Percentiles rank a stretch among this genome's conserved stretches.
These are phyloP conservation scores for Chaetura pelagica DNA, from an alignment of 2,113 vertebrate species.

Conservation along the genomic window DNA sequence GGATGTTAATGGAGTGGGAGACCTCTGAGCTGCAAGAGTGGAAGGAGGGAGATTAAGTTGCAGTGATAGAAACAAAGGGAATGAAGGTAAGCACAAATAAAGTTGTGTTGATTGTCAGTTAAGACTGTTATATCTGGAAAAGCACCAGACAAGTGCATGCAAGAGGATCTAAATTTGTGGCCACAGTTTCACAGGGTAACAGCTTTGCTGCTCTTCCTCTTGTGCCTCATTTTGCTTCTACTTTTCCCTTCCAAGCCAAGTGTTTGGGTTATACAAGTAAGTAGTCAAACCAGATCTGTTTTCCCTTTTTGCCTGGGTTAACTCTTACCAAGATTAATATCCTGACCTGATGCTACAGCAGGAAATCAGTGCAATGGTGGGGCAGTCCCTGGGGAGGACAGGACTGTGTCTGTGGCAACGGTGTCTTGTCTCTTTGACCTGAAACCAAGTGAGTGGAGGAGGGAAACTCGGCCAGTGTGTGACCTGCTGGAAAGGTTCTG, in stretches of 20 bases:
- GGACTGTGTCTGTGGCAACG: neutral
- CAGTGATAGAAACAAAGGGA: neutral
- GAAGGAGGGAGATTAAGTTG: neutral
- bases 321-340: neutral
- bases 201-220: neutral
- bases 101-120: neutral
- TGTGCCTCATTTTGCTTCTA: neutral
- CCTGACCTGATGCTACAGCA: neutral
- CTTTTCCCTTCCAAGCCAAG: neutral
- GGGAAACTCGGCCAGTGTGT: neutral
- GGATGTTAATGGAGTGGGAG: neutral
- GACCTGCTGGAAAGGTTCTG: neutral
- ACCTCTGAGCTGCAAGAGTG: neutral
- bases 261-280: neutral
- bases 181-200: neutral
- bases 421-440: neutral
- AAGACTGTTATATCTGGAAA: neutral
- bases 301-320: neutral
- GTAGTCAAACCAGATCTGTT: neutral
- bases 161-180: neutral
- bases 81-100: neutral
- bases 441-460: neutral
- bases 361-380: neutral
- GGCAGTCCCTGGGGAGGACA: neutral
- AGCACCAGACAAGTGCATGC: neutral